phyloP scores from a whole-genome alignment of 2,888 invertebrate genomes.

The Notocelia uddmanniana region DNA sequence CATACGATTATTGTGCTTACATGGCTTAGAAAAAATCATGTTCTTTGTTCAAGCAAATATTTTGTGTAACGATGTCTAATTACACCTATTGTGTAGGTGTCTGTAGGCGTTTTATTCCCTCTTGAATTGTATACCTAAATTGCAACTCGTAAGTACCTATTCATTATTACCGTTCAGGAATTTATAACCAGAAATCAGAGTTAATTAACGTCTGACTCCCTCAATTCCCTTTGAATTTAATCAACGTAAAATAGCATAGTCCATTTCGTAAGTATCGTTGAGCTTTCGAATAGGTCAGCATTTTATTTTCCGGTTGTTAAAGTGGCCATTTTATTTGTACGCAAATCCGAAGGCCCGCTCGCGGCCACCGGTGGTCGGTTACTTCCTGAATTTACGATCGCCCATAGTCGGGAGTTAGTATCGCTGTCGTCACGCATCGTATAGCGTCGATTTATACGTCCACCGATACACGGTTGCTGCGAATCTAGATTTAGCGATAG shows the following conservation, averaged over 20 bases:
- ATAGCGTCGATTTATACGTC: constrained; percentile 75
- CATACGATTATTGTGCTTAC: too few species aligned
- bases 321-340: constrained; percentile 77
- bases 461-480: constrained; percentile 58
- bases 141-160: neutral
- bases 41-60: neutral
- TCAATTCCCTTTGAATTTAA: too few species aligned
- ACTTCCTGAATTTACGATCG: constrained; percentile 76
- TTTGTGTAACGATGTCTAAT: neutral
- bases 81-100: neutral
- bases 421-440: constrained; percentile 79
- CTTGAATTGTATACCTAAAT: neutral
- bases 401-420: constrained; percentile 74
- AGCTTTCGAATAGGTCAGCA: constrained; percentile 57
- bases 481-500: constrained; percentile 43
- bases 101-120: neutral
- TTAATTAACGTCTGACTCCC: neutral
- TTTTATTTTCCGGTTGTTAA: constrained; percentile 74
- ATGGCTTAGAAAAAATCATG: too few species aligned
- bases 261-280: constrained; percentile 49
- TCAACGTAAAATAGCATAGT: constrained; percentile 34
- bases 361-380: constrained; percentile 71
- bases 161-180: neutral
- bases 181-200: neutral
- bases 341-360: constrained; percentile 74